These are phyloP conservation scores for Tragelaphus imberbis DNA, from an alignment of 2,113 vertebrate species.

Conservation along the genomic window DNA sequence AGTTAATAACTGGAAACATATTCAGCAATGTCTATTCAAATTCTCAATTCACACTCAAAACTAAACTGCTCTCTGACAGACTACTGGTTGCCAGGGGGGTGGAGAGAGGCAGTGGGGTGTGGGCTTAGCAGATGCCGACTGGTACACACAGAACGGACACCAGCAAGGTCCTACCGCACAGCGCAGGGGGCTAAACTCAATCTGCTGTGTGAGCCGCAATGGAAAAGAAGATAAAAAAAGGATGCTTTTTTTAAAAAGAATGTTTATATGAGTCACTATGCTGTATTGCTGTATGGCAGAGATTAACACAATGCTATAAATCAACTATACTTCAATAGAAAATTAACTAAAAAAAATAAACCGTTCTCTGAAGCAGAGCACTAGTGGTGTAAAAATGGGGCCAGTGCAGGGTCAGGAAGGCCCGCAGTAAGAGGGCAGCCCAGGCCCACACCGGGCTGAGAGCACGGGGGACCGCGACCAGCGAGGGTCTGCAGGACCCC, in stretches of 20 bases:
- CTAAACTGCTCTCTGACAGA: background rate
- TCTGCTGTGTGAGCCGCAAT: background rate
- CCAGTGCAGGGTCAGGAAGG: background rate
- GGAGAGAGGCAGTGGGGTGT: background rate
- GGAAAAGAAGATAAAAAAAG: background rate
- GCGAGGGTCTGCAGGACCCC: background rate
- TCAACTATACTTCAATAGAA: background rate
- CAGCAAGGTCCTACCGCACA: background rate
- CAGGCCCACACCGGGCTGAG: accelerated
- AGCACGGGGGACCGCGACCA: accelerated
- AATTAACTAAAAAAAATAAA: background rate
- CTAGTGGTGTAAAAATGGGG: background rate
- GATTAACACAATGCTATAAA: background rate
- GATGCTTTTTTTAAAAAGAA: background rate
- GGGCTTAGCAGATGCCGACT: background rate
- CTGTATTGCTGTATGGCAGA: background rate
- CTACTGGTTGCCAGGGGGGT: background rate
- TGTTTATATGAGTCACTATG: background rate
- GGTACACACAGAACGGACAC: background rate
- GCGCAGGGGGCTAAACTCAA: background rate
- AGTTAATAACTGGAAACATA: background rate
- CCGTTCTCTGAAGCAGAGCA: background rate
- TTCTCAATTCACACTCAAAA: background rate
- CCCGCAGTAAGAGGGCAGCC: accelerated
- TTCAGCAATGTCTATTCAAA: background rate